Evolutionary conservation across 2,888 invertebrate genomes (phyloP), one percentile per base, ranked within the genome.

Genomic region (Hydropsyche betteni): DNA sequence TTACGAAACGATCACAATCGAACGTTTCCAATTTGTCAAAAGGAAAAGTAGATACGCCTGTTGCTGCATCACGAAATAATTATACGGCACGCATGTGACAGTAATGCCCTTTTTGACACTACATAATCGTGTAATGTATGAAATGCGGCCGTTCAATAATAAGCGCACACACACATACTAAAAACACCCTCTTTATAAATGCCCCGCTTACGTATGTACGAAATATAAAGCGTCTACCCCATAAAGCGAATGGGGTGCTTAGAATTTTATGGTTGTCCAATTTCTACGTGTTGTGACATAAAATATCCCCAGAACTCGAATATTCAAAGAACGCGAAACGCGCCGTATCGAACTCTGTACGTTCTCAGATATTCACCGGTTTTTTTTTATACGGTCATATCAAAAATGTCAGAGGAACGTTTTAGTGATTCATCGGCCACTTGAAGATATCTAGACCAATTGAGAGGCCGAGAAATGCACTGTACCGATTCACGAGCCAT

Each of bases 261-360:
- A 64, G 36, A 34, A 64, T 64, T 64, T 64, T 64, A 64, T 64
- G 36, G 64, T 24, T 64, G 64, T 36, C 36, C 64, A 64, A 64
- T 64, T 64, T 64, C 36, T 64, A 36, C 64, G 36, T 64, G 36
- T 64, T 64, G 64, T 34, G 33, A 64, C 64, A 36, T 64, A 64
- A 64, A 64, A 64, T 64, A 64, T 64, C 36, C 34, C 6, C 44
- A 44, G 44, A 44, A 44, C 44, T 44, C 44, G 44, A 44, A 44
- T 44, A 44, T 44, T 44, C 44, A 44, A 44, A 44, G 7, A 44
- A 10, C 44, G 24, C 24, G 24, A 24, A 24, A 24, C 24, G 24
- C 24, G 24, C 24, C 24, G 24, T 24, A 24, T 24, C 24, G 24
- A 24, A 24, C 24, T 24, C 24, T 24, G 24, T 24, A 24, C 24